Conservation (phyloP, 2,888 invertebrate genomes). For the Perithous albicinctus region DNA sequence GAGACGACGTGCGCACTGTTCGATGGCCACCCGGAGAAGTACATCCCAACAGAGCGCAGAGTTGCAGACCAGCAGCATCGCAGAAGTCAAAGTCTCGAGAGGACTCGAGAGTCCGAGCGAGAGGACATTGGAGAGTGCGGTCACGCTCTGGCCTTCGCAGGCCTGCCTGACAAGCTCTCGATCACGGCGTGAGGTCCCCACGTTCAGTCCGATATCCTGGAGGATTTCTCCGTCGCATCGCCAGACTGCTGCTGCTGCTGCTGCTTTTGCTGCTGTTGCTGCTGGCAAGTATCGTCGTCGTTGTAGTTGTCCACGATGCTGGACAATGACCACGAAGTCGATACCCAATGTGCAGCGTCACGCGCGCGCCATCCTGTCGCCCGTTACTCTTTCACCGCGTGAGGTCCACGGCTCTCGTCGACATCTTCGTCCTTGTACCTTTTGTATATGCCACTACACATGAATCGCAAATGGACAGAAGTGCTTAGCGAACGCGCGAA, state of each 20-base stretch:
- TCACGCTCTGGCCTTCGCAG: slow-evolving; percentile 73
- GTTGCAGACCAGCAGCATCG: slow-evolving; percentile 23
- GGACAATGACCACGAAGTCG: slow-evolving; percentile 76
- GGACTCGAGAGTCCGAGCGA: slow-evolving; percentile 50
- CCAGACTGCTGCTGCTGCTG: slow-evolving; percentile 28
- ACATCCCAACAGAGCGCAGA: slow-evolving; percentile 49
- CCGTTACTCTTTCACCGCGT: slow-evolving; percentile 76
- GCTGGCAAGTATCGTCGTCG: slow-evolving; percentile 62
- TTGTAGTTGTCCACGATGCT: slow-evolving; percentile 59
- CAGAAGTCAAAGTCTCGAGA: slow-evolving; percentile 64
- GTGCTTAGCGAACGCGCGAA: slow-evolving; percentile 6
- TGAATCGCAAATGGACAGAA: slow-evolving; percentile 40
- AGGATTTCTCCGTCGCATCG: slow-evolving; percentile 69
- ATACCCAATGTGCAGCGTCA: slow-evolving; percentile 77
- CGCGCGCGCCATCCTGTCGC: slow-evolving; percentile 78
- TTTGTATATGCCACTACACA: slow-evolving; percentile 6
- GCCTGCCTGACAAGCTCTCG: slow-evolving; percentile 77
- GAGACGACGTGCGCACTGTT: slow-evolving; percentile 40
- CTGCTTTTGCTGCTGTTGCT: slow-evolving; percentile 53
- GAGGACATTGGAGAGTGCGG: slow-evolving; percentile 72
- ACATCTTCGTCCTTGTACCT: slow-evolving; percentile 46
- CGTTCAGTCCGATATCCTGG: slow-evolving; percentile 74
- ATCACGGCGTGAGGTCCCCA: slow-evolving; percentile 79
- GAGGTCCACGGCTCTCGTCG: slow-evolving; percentile 70
- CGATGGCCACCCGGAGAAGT: slow-evolving; percentile 54